Conservation (phyloP, 2,888 invertebrate genomes). For the Patella depressa region DNA sequence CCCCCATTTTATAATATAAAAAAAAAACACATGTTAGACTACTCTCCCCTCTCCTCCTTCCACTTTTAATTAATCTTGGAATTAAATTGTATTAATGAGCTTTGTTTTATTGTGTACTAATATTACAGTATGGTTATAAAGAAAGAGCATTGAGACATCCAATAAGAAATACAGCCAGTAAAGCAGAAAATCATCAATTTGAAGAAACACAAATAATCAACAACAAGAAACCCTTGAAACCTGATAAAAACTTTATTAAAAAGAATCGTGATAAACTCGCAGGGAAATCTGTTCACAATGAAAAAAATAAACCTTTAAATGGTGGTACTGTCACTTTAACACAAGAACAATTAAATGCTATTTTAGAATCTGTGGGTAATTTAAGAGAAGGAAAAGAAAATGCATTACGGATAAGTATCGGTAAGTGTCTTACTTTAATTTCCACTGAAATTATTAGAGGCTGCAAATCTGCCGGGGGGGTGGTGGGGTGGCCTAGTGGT, state of each 20-base stretch:
- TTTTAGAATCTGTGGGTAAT: conserved; percentile 60
- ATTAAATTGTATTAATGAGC: too few relatives aligned
- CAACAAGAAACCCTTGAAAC: conserved; percentile 49
- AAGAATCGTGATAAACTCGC: conserved; percentile 43
- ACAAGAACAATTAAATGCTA: conserved; percentile 62
- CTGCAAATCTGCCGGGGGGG: too few relatives aligned
- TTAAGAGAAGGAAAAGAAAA: conserved; percentile 48
- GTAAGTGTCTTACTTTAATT: conserved; percentile 34
- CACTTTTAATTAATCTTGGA: too few relatives aligned
- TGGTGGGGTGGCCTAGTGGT: too few relatives aligned
- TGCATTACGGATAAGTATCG: conserved; percentile 56
- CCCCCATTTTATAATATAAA: too few relatives aligned
- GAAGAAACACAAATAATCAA: conserved; percentile 34
- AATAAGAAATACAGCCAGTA: conserved; percentile 42
- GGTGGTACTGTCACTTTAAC: conserved; percentile 58
- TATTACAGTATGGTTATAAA: conserved; percentile 41
- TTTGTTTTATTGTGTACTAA: too few relatives aligned
- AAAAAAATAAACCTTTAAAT: conserved; percentile 30
- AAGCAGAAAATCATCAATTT: conserved; percentile 27
- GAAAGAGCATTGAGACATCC: conserved; percentile 49
- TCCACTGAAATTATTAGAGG: too few relatives aligned
- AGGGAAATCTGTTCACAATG: conserved; percentile 3
- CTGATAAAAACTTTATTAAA: conserved; percentile 54
- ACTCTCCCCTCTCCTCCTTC: too few relatives aligned
- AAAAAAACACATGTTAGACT: too few relatives aligned